A percentile compares a stretch with the other conserved stretches of the same genome.
Conservation (phyloP, 2,888 invertebrate species). For the Rhagium mordax region DNA sequence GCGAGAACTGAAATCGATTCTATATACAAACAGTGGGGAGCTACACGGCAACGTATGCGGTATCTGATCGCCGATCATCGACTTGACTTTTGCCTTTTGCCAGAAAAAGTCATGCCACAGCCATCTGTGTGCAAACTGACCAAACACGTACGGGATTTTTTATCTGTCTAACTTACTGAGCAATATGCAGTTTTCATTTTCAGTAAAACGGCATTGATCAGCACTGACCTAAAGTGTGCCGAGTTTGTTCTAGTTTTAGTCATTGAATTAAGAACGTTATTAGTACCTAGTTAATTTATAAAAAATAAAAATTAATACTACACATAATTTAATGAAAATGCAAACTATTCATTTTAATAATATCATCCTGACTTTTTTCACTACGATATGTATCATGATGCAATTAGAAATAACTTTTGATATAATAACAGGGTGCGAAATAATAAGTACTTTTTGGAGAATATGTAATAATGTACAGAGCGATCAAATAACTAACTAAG, state of each 20-base stretch:
- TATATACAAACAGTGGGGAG: constrained; percentile 51
- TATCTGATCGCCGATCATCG: constrained; percentile 41
- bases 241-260: neutral
- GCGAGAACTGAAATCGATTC: constrained; percentile 57
- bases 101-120: constrained; percentile 63
- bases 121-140: constrained; percentile 68
- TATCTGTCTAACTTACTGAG: constrained; percentile 44
- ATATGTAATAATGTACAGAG: too few species aligned
- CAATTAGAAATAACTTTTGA: too few species aligned
- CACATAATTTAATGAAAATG: neutral
- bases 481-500: too few species aligned
- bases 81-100: constrained; percentile 54
- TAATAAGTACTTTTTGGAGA: too few species aligned
- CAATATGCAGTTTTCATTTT: constrained; percentile 54
- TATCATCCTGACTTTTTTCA: too few species aligned
- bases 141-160: constrained; percentile 63
- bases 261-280: neutral
- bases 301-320: neutral
- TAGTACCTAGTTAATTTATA: neutral
- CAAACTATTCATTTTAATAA: too few species aligned
- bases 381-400: too few species aligned
- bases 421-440: too few species aligned
- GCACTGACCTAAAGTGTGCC: neutral
- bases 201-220: constrained; percentile 35
- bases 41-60: constrained; percentile 38